Conservation (phyloP, 2,888 invertebrate species). For the Protonemura montana region DNA sequence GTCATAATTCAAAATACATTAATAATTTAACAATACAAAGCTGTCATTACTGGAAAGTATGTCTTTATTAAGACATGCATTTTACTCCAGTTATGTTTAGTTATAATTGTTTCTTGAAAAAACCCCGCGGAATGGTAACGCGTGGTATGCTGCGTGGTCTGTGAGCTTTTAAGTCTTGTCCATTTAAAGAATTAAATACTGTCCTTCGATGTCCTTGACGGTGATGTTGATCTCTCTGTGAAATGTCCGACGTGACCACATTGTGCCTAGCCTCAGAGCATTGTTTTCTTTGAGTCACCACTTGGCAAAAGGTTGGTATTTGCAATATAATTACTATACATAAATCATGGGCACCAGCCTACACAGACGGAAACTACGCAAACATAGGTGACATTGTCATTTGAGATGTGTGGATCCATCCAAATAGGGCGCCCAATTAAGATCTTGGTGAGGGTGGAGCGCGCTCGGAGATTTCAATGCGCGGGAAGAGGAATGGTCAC, state of each 20-base stretch:
- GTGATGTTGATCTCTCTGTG: neutral
- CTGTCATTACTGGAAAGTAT: neutral
- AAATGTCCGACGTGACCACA: neutral
- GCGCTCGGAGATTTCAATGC: neutral
- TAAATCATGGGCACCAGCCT: neutral
- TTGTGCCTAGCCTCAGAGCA: neutral
- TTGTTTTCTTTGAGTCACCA: conserved; percentile 7
- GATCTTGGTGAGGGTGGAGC: neutral
- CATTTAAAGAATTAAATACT: neutral
- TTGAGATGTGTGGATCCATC: neutral
- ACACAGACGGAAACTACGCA: neutral
- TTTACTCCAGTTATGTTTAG: neutral
- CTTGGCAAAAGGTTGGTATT: neutral
- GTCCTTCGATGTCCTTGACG: neutral
- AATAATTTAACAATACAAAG: neutral
- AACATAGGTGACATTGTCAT: neutral
- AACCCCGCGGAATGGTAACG: neutral
- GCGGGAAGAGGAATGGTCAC: neutral
- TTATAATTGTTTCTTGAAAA: neutral
- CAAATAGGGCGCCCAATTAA: neutral
- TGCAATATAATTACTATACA: conserved; percentile 5
- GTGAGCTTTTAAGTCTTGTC: neutral
- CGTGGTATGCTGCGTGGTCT: neutral
- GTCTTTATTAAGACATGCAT: neutral
- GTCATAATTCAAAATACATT: neutral